Conservation (phyloP, 2,797 vertebrate genomes). For the Lagodon rhomboides region DNA sequence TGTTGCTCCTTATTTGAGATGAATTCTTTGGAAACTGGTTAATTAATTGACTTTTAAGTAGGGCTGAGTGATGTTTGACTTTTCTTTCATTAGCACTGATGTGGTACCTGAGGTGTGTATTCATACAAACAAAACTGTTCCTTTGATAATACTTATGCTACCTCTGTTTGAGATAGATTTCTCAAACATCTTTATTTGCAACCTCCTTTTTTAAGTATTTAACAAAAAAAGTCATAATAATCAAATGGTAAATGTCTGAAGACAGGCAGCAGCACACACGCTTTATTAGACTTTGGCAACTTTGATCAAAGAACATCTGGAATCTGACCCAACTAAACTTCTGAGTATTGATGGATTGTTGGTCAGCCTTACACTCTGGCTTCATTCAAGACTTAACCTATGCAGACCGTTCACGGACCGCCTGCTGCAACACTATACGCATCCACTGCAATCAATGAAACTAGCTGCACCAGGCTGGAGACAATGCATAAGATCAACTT, state of each 20-base stretch:
- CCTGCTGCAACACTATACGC: too few species aligned
- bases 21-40: background rate
- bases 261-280: background rate
- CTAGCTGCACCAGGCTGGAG: too few species aligned
- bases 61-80: background rate
- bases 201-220: background rate
- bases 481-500: too few species aligned
- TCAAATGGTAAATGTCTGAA: background rate
- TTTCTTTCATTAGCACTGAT: background rate
- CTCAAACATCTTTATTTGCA: background rate
- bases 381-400: too few species aligned
- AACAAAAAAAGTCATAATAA: background rate
- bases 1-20: background rate
- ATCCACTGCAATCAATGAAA: too few species aligned
- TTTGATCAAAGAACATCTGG: background rate
- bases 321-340: background rate
- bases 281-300: too few species aligned
- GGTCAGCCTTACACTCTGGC: too few species aligned
- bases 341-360: too few species aligned
- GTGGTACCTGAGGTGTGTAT: background rate
- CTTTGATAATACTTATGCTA: background rate
- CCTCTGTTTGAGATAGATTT: background rate
- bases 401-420: too few species aligned
- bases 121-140: background rate
- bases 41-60: slow-evolving; percentile 2